Percentiles rank a stretch among this genome's conserved stretches.
These are phyloP conservation scores for Elymnias hypermnestra DNA, from an alignment of 1,140 invertebrate species.

Conservation along the genomic window DNA sequence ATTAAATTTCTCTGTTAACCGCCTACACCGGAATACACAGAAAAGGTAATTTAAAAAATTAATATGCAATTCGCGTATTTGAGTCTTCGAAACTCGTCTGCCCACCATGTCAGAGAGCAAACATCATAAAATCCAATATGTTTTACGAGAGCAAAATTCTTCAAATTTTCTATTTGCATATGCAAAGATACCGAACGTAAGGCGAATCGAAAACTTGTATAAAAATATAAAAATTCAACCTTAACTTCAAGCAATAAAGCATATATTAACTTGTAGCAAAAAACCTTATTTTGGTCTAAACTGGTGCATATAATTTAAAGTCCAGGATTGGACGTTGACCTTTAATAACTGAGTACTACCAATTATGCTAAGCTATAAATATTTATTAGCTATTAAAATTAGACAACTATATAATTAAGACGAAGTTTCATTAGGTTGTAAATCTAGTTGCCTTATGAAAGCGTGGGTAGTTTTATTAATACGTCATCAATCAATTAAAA, in stretches of 20 bases:
- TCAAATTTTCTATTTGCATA: slow-evolving; percentile 31
- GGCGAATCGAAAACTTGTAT: slow-evolving; percentile 7
- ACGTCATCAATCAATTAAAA: not conserved
- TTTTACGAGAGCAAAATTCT: slow-evolving; percentile 30
- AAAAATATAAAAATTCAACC: not conserved
- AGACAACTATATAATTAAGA: too few relatives aligned
- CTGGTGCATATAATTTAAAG: slow-evolving; percentile 51
- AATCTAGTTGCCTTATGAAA: not conserved
- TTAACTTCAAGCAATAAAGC: slow-evolving; percentile 10
- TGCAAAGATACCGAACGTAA: slow-evolving; percentile 15
- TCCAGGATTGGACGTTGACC: slow-evolving; percentile 39
- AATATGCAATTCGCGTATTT: slow-evolving; percentile 18
- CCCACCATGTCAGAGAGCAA: slow-evolving; percentile 9
- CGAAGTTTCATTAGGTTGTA: not conserved
- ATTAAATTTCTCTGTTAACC: too few relatives aligned
- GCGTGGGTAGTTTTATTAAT: not conserved
- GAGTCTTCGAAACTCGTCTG: slow-evolving; percentile 8
- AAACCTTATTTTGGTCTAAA: slow-evolving; percentile 30
- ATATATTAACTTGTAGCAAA: slow-evolving; percentile 6
- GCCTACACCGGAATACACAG: too few relatives aligned
- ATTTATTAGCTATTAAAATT: slow-evolving; percentile 1
- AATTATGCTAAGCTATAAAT: slow-evolving; percentile 8
- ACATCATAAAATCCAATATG: slow-evolving; percentile 23
- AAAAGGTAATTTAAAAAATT: too few relatives aligned
- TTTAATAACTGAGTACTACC: slow-evolving; percentile 18